Percentiles rank a stretch among this genome's conserved stretches.
Evolutionary conservation across 2,113 vertebrate genomes (phyloP).

Genomic region (Solea solea): DNA sequence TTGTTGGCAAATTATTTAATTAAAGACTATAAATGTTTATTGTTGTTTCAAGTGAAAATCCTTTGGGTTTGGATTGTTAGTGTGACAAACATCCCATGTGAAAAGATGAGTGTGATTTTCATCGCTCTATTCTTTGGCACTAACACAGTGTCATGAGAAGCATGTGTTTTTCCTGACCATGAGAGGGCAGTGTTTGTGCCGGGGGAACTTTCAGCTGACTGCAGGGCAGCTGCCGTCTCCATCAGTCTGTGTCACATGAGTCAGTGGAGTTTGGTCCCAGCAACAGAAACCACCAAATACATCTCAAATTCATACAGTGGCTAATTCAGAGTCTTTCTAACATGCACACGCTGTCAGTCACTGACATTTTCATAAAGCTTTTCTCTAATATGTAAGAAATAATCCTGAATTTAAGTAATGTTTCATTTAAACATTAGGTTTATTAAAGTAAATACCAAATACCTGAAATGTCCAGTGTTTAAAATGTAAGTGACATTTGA

Average conservation of each 20-base stretch:
- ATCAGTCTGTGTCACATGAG: conserved; percentile 38
- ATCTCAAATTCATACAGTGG: conserved; percentile 9
- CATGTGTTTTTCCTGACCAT: conserved; percentile 45
- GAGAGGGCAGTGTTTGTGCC: conserved; percentile 51
- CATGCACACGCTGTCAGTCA: background rate
- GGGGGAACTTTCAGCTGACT: conserved; percentile 2
- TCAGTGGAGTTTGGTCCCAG: conserved; percentile 21
- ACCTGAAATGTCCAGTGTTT: no score
- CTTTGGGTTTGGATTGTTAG: background rate
- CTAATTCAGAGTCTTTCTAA: background rate
- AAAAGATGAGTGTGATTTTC: no score
- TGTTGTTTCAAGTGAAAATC: background rate
- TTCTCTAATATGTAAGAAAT: background rate
- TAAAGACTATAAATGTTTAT: no score
- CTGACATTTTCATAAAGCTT: background rate
- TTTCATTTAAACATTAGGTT: background rate
- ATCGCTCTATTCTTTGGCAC: no score
- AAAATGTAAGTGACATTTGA: no score
- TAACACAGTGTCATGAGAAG: background rate
- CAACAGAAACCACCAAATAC: conserved; percentile 22
- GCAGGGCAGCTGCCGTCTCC: conserved; percentile 29
- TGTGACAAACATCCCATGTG: no score
- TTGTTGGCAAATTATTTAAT: no score
- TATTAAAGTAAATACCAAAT: background rate
- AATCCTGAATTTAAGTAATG: background rate